Conservation (phyloP, 2,113 vertebrate species). For the Electrona antarctica region DNA sequence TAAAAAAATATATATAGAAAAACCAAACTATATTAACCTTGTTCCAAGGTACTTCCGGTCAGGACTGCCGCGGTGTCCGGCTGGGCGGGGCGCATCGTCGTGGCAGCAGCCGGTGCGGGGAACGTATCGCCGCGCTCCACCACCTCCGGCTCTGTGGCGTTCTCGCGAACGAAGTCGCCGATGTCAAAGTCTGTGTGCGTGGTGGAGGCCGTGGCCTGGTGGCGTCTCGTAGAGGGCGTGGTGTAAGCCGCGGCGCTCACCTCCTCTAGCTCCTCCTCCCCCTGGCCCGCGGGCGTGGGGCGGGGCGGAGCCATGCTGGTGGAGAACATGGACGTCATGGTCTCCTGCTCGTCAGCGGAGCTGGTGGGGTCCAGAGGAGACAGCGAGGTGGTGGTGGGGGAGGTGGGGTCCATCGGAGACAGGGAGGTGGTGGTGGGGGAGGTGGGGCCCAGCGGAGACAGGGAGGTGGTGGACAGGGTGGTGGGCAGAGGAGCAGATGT, state of each 20-base stretch:
- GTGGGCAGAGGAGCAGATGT: conserved; percentile 30
- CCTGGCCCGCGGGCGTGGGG: conserved; percentile 33
- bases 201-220: conserved; percentile 30
- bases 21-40: no score
- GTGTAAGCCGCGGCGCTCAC: conserved; percentile 41
- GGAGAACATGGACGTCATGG: conserved; percentile 76
- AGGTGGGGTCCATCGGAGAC: no score
- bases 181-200: conserved; percentile 45
- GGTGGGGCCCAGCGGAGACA: conserved; percentile 48
- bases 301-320: conserved; percentile 76
- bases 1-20: no score
- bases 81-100: no score
- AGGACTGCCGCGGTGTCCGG: no score
- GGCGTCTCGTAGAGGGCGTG: conserved; percentile 48
- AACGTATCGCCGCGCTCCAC: conserved; percentile 50
- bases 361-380: no score
- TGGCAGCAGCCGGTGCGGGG: no score
- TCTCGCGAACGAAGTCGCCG: conserved; percentile 38
- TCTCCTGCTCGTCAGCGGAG: no score
- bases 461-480: conserved; percentile 23
- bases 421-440: conserved; percentile 9
- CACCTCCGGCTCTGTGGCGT: conserved; percentile 21
- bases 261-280: conserved; percentile 48
- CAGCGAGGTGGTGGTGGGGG: no score
- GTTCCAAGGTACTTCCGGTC: not conserved